Evolutionary conservation across 2,797 vertebrate species (phyloP), one percentile per base, ranked within the genome.

Genomic region (Sarcophilus harrisii): DNA sequence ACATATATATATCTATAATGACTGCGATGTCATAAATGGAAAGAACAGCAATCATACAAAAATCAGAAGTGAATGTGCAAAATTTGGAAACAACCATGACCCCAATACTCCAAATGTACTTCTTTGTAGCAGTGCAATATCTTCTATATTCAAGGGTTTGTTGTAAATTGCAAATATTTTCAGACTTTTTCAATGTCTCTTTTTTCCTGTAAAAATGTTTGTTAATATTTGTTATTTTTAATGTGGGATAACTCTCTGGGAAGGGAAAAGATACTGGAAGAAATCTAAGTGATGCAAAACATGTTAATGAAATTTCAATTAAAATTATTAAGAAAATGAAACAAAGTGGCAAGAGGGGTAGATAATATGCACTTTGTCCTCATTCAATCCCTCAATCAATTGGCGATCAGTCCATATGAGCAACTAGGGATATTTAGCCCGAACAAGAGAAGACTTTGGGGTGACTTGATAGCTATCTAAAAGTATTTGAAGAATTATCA

Each of bases 281-380:
- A 66, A 66, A 66, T n/a, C 62, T 66, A 66, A 66, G 32, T n/a
- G 4, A 66, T 5, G 0, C 4, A 32, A n/a, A 60, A 60, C 9
- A 18, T 66, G 2, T n/a, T 14, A n/a, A n/a, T 66, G 32, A 66
- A n/a, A 66, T n/a, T 66, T 66, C n/a, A 66, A 18, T 54, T 52
- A 92, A 28, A 62, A 62, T 32, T 58, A 59, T 8, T 4, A 45
- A 59, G 55, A 45, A 95, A 94, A 92, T 45, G 57, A 92, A 96
- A 91, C 2, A 32, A 96, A 91, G 62, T 24, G 32, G 27, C 55
- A 94, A 92, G 96, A 93, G 58, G 27, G 30, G 45, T 14, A 95
- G n/a, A 96, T 90, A 92, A 87, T 58, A n/a, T 18, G 60, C 89
- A 66, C n/a, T 58, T 96, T 94, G 29, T 95, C 32, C 81, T 57